Conservation (phyloP, 1,140 invertebrate genomes). For the Thereuonema tuberculata region DNA sequence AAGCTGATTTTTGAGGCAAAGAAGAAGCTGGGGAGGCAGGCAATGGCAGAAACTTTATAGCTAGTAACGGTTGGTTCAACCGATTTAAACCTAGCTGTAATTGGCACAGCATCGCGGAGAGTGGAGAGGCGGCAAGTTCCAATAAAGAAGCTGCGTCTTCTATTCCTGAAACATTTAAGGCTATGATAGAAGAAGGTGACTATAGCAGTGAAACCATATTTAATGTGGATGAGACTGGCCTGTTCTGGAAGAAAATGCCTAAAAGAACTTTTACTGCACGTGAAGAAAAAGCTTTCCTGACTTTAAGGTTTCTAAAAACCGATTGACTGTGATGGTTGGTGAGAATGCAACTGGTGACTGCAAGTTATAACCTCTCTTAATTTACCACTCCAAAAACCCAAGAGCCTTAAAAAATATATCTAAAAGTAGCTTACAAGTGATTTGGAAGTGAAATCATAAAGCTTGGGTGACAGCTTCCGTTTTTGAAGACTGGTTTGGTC, state of each 20-base stretch:
- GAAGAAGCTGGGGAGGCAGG: background rate
- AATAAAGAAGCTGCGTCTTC: slow-evolving; percentile 25
- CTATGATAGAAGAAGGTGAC: slow-evolving; percentile 27
- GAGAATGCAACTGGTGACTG: slow-evolving; percentile 13
- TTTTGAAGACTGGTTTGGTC: slow-evolving; percentile 16
- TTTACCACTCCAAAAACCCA: slow-evolving; percentile 15
- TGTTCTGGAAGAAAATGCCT: slow-evolving; percentile 28
- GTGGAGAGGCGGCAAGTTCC: slow-evolving; percentile 27
- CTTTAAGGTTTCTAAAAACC: slow-evolving; percentile 16
- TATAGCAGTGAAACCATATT: slow-evolving; percentile 31
- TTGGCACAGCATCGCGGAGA: slow-evolving; percentile 26
- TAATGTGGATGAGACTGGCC: slow-evolving; percentile 31
- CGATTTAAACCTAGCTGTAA: slow-evolving; percentile 26
- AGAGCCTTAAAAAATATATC: slow-evolving; percentile 11
- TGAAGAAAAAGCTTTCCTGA: slow-evolving; percentile 12
- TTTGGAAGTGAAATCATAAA: slow-evolving; percentile 15
- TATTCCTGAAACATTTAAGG: slow-evolving; percentile 26
- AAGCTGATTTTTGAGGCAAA: background rate
- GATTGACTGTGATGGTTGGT: slow-evolving; percentile 14
- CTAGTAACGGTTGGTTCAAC: slow-evolving; percentile 29
- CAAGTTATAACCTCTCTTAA: slow-evolving; percentile 15
- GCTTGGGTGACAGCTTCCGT: slow-evolving; percentile 11
- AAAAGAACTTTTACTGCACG: slow-evolving; percentile 6
- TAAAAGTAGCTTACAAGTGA: slow-evolving; percentile 11
- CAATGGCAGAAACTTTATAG: slow-evolving; percentile 15